Conservation (phyloP, 1,140 invertebrate genomes). For the Asbolus verrucosus region DNA sequence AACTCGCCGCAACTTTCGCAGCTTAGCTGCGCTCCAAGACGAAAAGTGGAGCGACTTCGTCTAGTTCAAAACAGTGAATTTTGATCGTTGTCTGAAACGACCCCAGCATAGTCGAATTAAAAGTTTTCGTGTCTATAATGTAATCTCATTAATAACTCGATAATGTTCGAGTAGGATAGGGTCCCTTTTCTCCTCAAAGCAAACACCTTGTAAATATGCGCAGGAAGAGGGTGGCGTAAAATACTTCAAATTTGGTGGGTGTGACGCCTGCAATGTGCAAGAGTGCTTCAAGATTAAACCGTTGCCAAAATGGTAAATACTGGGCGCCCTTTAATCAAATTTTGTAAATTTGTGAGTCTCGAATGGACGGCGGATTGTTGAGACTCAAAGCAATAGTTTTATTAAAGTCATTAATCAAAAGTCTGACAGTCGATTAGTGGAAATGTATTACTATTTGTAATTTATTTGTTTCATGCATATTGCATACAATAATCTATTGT, state of each 20-base stretch:
- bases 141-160: slow-evolving; percentile 4
- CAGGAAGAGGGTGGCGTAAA: slow-evolving; percentile 13
- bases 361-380: not conserved
- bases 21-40: too few relatives aligned
- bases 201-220: slow-evolving; percentile 29
- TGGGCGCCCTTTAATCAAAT: slow-evolving; percentile 35
- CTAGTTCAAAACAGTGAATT: too few relatives aligned
- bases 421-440: slow-evolving; percentile 52
- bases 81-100: too few relatives aligned
- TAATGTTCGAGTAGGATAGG: not conserved
- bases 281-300: too few relatives aligned
- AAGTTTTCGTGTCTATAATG: slow-evolving; percentile 1
- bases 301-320: slow-evolving; percentile 39
- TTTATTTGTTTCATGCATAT: slow-evolving; percentile 54
- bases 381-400: slow-evolving; percentile 39
- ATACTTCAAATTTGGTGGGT: slow-evolving; percentile 14
- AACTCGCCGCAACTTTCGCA: slow-evolving; percentile 2
- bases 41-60: too few relatives aligned
- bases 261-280: not conserved
- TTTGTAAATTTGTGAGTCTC: slow-evolving; percentile 10
- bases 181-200: not conserved
- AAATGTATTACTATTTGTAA: slow-evolving; percentile 53
- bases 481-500: slow-evolving; percentile 51
- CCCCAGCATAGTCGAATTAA: not conserved
- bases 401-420: slow-evolving; percentile 45